Evolutionary conservation across 2,797 vertebrate genomes (phyloP).

Genomic region (Geotria australis): DNA sequence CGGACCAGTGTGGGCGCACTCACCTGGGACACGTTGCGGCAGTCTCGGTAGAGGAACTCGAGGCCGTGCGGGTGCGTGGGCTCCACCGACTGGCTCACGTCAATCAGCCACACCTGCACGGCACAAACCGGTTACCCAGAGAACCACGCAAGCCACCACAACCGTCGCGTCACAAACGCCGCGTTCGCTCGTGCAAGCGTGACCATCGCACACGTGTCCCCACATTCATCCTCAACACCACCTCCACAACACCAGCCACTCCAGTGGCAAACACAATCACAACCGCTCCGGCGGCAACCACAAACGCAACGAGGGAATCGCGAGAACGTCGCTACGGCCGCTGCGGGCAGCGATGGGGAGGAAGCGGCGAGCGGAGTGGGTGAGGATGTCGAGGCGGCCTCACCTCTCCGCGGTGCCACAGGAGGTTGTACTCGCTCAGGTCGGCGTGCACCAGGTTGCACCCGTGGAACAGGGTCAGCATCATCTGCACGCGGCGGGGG

Average conservation of each 20-base stretch:
- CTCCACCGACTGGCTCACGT: slow-evolving; percentile 84
- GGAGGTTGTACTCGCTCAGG: slow-evolving; percentile 86
- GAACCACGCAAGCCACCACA: not conserved
- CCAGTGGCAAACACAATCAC: too few species aligned
- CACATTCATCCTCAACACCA: not conserved
- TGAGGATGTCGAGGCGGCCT: slow-evolving; percentile 1
- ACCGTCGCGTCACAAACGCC: not conserved
- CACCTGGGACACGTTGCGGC: slow-evolving; percentile 71
- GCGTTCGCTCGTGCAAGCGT: not conserved
- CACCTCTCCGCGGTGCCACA: slow-evolving; percentile 73
- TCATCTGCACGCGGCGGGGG: slow-evolving; percentile 23
- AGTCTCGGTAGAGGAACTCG: slow-evolving; percentile 82
- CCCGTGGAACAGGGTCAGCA: slow-evolving; percentile 46
- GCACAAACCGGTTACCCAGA: fast-evolving
- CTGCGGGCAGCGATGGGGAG: too few species aligned
- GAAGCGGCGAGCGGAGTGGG: too few species aligned
- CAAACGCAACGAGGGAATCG: too few species aligned
- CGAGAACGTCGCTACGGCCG: too few species aligned
- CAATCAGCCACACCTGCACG: slow-evolving; percentile 66
- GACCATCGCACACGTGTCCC: not conserved
- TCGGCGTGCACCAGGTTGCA: slow-evolving; percentile 75
- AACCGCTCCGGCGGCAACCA: too few species aligned
- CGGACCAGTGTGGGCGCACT: not conserved
- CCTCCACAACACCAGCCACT: not conserved
- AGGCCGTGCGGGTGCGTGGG: slow-evolving; percentile 70